Conservation (phyloP, 37 sponge, comb jelly and placozoan genomes). For the Crambe crambe region DNA sequence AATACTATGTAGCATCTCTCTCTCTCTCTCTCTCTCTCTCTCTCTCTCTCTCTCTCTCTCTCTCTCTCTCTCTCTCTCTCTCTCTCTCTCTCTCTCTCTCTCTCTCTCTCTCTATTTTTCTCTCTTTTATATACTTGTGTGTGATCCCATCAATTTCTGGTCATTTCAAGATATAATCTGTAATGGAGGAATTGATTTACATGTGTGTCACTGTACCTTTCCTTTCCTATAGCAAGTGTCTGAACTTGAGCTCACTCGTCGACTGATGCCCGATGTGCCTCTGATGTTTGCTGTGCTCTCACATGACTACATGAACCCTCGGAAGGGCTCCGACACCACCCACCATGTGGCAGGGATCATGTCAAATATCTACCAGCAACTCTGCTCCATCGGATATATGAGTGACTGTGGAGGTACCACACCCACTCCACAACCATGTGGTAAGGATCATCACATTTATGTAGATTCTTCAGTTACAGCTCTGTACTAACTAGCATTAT, state of each 20-base stretch:
- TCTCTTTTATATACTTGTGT: not conserved
- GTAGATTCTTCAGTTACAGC: too few species aligned
- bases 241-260: slow-evolving; percentile 40
- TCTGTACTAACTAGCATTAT: too few species aligned
- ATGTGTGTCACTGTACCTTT: not conserved
- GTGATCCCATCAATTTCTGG: not conserved
- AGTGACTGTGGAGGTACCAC: slow-evolving; percentile 5
- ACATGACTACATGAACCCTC: slow-evolving; percentile 29
- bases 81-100: slow-evolving; percentile 24
- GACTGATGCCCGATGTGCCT: slow-evolving; percentile 68
- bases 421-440: not conserved
- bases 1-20: too few species aligned
- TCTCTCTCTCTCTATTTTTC: not conserved
- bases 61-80: slow-evolving; percentile 42
- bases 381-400: slow-evolving; percentile 45
- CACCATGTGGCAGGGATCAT: slow-evolving; percentile 1
- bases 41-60: slow-evolving; percentile 25
- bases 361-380: slow-evolving; percentile 47
- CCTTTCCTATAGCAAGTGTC: slow-evolving; percentile 27
- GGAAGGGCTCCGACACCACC: not conserved
- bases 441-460: not conserved
- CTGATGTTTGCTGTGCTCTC: slow-evolving; percentile 54
- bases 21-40: slow-evolving; percentile 11
- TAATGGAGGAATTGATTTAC: not conserved
- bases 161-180: too few species aligned